Evolutionary conservation across 2,888 invertebrate species (phyloP), one percentile per base, ranked within the genome.

Genomic region (Laothoe populi): DNA sequence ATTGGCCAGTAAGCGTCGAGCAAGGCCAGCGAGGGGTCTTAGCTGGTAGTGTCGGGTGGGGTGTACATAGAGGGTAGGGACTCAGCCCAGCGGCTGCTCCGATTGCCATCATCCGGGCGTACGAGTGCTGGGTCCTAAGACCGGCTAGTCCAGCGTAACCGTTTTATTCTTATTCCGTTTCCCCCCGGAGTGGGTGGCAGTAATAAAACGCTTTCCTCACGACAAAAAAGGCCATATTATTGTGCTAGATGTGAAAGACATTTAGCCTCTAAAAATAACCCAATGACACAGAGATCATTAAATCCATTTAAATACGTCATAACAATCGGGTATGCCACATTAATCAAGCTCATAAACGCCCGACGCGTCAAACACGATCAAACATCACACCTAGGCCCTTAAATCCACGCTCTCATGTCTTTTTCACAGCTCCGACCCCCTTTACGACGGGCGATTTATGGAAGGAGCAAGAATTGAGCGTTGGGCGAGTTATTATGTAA

Each of bases 311-410:
- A 68, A 70, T 61, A 67, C 63, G 46, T 65, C 53, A 64, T 62
- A 62, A 59, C 65, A 62, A 48, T 48, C 59, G 57, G 58, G 48
- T 31, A 26, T 38, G 42, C 49, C 64, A 44, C 44, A 67, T 70
- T 86, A 83, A 82, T 77, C 70, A 68, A 48, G 64, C 64, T 78
- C 86, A 79, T 90, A 88, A 90, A 89, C 48, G 76, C 68, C 71
- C 79, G 86, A 86, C 81, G 79, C 78, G 72, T 68, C 72, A 65
- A 72, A 35, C 35, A 82, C 78, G 83, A 86, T 86, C 82, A 77
- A 73, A 79, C 79, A 87, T 90, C 85, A 81, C 90, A 88, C 89
- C 83, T 86, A 79, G n/a, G 82, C 80, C 81, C 76, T 68, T 79
- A 82, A 84, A 84, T 83, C 78, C 79, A 76, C 71, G 72, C 69